Evolutionary conservation across 1,140 invertebrate genomes (phyloP).

Genomic region (Globodera rostochiensis): DNA sequence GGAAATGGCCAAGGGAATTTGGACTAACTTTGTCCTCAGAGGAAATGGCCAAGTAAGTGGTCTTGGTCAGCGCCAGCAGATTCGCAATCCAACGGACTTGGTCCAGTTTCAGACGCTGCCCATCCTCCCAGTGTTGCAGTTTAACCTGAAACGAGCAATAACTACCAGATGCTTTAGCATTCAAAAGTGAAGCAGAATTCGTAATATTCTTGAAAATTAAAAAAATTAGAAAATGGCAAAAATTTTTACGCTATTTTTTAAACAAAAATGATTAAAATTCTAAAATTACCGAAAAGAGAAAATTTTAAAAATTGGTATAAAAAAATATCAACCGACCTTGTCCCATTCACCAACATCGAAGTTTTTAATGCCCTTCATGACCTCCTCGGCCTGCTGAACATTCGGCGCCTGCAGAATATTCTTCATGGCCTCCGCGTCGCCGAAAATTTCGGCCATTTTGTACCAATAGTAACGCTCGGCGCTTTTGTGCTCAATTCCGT

Average conservation of each 20-base stretch:
- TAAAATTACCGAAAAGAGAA: too few relatives aligned
- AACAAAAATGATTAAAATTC: too few relatives aligned
- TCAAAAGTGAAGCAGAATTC: too few relatives aligned
- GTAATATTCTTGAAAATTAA: too few relatives aligned
- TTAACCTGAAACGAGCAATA: slow-evolving; percentile 41
- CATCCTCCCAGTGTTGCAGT: slow-evolving; percentile 49
- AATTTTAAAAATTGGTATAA: not conserved
- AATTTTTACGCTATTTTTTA: not conserved
- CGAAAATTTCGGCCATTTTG: slow-evolving; percentile 59
- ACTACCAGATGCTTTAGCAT: too few relatives aligned
- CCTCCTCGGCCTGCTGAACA: slow-evolving; percentile 50
- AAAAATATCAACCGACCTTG: slow-evolving; percentile 36
- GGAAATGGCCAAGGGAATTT: not conserved
- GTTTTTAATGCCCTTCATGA: slow-evolving; percentile 53
- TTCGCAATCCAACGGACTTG: slow-evolving; percentile 54
- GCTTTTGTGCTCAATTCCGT: slow-evolving; percentile 57
- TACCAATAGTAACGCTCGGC: slow-evolving; percentile 63
- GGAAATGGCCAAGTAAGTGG: slow-evolving; percentile 54
- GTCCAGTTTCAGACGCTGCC: slow-evolving; percentile 52
- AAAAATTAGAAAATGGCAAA: slow-evolving; percentile 6
- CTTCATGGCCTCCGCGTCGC: slow-evolving; percentile 51
- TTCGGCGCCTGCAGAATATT: slow-evolving; percentile 49
- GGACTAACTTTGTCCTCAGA: slow-evolving; percentile 52
- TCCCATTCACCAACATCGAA: slow-evolving; percentile 55
- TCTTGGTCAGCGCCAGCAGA: slow-evolving; percentile 48